Evolutionary conservation across 2,113 vertebrate species (phyloP).

Genomic region (Sitta europaea): DNA sequence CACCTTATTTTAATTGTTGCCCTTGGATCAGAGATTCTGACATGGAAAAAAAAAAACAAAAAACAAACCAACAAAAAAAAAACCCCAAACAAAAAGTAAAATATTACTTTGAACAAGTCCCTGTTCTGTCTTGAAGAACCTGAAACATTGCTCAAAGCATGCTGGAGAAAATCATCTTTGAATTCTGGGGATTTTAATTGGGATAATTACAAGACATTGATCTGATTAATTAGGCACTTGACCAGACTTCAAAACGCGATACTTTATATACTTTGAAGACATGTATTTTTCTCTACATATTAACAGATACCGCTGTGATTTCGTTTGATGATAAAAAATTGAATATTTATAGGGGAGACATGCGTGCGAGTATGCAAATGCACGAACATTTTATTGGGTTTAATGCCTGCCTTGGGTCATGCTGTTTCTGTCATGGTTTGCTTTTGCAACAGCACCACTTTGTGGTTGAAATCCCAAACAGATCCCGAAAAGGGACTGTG

Average conservation of each 20-base stretch:
- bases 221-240: conserved; percentile 27
- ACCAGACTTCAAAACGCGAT: background rate
- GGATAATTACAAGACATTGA: background rate
- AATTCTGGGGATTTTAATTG: background rate
- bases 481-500: background rate
- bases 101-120: background rate
- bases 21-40: background rate
- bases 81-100: background rate
- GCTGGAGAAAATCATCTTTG: background rate
- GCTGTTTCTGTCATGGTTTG: background rate
- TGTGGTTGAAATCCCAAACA: conserved; percentile 70
- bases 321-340: background rate
- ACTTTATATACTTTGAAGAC: background rate
- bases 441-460: conserved; percentile 79
- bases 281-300: background rate
- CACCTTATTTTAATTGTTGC: background rate
- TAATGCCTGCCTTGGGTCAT: background rate
- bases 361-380: background rate
- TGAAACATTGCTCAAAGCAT: background rate
- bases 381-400: background rate
- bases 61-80: accelerated
- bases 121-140: background rate
- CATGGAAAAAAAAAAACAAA: accelerated
- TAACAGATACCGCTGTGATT: background rate
- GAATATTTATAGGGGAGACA: background rate